phyloP scores from a whole-genome alignment of 1,140 invertebrate species.

The Coelopa frigida region DNA sequence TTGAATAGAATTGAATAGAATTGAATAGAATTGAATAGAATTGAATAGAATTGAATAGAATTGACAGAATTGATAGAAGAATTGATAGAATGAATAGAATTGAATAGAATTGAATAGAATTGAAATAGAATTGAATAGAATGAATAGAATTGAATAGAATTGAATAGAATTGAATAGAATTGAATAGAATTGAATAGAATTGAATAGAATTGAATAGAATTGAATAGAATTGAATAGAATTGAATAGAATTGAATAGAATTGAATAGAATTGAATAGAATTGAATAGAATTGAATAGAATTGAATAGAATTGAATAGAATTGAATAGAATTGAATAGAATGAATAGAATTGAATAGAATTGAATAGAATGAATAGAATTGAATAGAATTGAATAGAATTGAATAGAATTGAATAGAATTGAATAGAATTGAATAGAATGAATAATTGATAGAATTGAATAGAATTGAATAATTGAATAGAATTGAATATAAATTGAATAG shows the following conservation, averaged over 20 bases:
- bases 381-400: background rate
- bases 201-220: slow-evolving; percentile 3
- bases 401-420: background rate
- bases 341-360: background rate
- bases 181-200: slow-evolving; percentile 4
- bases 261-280: background rate
- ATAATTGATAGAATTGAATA: background rate
- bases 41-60: background rate
- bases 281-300: slow-evolving; percentile 4
- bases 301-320: slow-evolving; percentile 1
- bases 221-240: background rate
- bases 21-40: background rate
- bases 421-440: background rate
- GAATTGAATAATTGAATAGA: background rate
- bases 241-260: background rate
- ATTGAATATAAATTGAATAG: background rate
- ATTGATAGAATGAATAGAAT: background rate
- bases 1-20: background rate
- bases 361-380: background rate
- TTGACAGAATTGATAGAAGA: background rate
- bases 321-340: slow-evolving; percentile 1
- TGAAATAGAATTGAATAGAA: background rate
- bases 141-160: background rate
- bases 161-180: slow-evolving; percentile 4
- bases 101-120: slow-evolving; percentile 3